phyloP scores from a whole-genome alignment of 2,797 vertebrate genomes.

The Gymnopithys bicolor region DNA sequence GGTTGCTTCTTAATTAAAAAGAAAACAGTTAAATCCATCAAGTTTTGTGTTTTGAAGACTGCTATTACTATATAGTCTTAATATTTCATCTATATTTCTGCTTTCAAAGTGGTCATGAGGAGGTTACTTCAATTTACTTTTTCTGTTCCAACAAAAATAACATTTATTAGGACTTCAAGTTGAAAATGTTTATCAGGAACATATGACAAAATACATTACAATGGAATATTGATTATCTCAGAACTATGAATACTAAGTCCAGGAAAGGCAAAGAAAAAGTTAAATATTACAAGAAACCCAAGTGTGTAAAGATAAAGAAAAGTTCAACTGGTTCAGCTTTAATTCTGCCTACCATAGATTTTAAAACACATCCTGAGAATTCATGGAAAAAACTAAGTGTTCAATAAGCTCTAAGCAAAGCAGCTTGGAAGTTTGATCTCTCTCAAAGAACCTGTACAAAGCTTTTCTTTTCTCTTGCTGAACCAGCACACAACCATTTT shows the following conservation, averaged over 20 bases:
- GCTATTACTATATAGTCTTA: not conserved
- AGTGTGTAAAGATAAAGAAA: not conserved
- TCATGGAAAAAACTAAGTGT: not conserved
- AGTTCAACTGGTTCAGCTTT: not conserved
- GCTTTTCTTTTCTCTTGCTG: not conserved
- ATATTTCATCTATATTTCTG: conserved; percentile 11
- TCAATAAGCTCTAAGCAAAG: not conserved
- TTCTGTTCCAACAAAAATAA: not conserved
- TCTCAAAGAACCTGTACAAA: not conserved
- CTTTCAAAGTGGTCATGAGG: not conserved
- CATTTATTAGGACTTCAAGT: not conserved
- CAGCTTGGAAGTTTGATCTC: not conserved
- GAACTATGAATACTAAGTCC: not conserved
- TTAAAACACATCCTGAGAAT: not conserved
- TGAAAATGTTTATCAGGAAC: not conserved
- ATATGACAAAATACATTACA: not conserved
- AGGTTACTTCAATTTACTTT: not conserved
- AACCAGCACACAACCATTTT: not conserved
- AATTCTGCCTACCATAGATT: not conserved
- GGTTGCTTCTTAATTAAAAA: conserved; percentile 46
- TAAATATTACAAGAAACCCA: conserved; percentile 19
- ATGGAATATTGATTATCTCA: not conserved
- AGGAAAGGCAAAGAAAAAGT: not conserved
- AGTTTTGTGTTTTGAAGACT: conserved; percentile 6
- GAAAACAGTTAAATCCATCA: conserved; percentile 5